Evolutionary conservation across 2,797 vertebrate species (phyloP), one percentile per base, ranked within the genome.

Genomic region (Sus cebifrons): DNA sequence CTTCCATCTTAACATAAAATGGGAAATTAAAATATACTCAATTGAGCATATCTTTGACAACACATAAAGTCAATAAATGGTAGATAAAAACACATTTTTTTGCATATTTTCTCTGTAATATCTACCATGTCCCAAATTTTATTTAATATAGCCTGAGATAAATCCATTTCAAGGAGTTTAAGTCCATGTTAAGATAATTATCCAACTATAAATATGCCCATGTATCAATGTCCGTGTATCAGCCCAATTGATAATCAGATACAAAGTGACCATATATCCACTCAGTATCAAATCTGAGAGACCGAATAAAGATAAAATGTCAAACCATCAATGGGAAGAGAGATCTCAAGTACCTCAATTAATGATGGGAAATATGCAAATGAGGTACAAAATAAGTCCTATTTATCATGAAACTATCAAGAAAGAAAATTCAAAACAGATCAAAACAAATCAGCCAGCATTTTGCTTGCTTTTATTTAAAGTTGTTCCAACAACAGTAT

Each of bases 51-150:
- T 89, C 65, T 84, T 82, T 74, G 60, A 75, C 17, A 58, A 18
- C 40, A 60, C 44, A 83, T 62, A 12, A 60, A 60, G 27, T 74
- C 52, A 54, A 60, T 81, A 73, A 81, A 60, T 67, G 23, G 44
- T 23, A 71, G 27, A 91, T 91, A 81, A 89, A 86, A 97, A 67
- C n/a, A 68, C 75, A 88, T 49, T 49, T 89, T 89, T 89, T 71
- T 70, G 52, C 14, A 6, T 16, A 21, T 15, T 67, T 92, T 65
- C 40, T 67, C 56, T 86, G 40, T 27, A 36, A 52, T 84, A 89
- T 54, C n/a, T 86, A 67, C 65, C 29, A 67, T 21, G 25, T 49
- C 75, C 11, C 21, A 44, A 81, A 58, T 92, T 94, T 77, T 89
- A 89, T 74, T 94, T 89, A 71, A 96, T 79, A 83, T 21, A 64